Evolutionary conservation across 2,888 invertebrate genomes (phyloP), one percentile per base, ranked within the genome.

Genomic region (Drosophila prolongata): DNA sequence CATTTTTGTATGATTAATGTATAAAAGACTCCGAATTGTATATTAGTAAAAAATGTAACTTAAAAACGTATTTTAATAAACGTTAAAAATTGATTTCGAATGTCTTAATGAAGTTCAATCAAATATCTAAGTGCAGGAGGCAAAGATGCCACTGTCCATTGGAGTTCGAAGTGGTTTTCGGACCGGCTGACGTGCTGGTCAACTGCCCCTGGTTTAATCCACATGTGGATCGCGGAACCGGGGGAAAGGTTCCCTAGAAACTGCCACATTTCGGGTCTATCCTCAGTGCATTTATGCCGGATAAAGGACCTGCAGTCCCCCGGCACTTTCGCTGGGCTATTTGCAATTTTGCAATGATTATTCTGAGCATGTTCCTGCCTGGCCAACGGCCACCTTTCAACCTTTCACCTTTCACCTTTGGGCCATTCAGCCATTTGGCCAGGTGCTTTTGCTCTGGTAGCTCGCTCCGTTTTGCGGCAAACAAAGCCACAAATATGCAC

Each of bases 401-500:
- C 58, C 58, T 59, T 59, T 59, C 58, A 58, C 50, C 42, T 62
- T 64, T 49, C 37, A 65, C 66, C 66, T 65, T 65, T 46, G 43
- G 66, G 47, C 67, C 64, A 47, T 47, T 64, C 50, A n/a, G 16
- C 44, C n/a, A n/a, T 44, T 42, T 37, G 27, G 16, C n/a, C 40
- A 30, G 34, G 6, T 35, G 24, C 30, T 30, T 35, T 27, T 13
- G 38, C 46, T 69, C 76, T 77, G 80, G 80, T 55, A 46, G 38
- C 57, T 56, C 66, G 57, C 66, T 47, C 66, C 55, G 57, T 66
- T 66, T 81, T 90, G 91, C 79, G 89, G 91, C 88, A 89, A 87
- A 88, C 81, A 85, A 88, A 89, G 89, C 90, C 90, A 90, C 90
- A 91, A 91, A 90, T 90, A 90, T 87, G 85, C 89, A 87, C 90